phyloP scores from a whole-genome alignment of 2,888 invertebrate genomes.

The Arctia plantaginis region DNA sequence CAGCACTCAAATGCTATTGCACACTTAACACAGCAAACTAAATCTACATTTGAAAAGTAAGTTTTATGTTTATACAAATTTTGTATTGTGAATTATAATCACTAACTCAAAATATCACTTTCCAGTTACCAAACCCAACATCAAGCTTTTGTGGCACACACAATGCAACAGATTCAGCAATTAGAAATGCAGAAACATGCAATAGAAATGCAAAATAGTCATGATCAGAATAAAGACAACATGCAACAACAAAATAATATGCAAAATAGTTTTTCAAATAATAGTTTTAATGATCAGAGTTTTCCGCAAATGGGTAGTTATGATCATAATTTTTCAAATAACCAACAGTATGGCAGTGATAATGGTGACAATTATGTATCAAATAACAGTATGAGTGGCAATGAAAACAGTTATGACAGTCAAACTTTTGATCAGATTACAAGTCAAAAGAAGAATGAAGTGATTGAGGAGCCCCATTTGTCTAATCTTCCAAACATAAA shows the following conservation, averaged over 20 bases:
- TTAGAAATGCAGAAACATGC: constrained; percentile 92
- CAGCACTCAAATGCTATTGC: constrained; percentile 92
- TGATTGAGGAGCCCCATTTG: constrained; percentile 69
- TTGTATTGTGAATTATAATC: constrained; percentile 7
- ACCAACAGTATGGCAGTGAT: constrained; percentile 75
- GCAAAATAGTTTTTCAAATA: constrained; percentile 68
- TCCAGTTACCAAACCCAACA: constrained; percentile 96
- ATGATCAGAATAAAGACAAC: constrained; percentile 70
- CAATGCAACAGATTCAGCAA: constrained; percentile 94
- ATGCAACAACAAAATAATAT: constrained; percentile 68
- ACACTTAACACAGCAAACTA: constrained; percentile 92
- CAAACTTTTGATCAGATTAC: constrained; percentile 79
- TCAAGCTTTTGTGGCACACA: constrained; percentile 97
- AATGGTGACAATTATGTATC: constrained; percentile 79
- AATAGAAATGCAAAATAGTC: constrained; percentile 84
- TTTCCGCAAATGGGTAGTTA: constrained; percentile 69
- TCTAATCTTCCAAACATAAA: constrained; percentile 78
- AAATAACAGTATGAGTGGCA: constrained; percentile 82
- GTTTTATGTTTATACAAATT: constrained; percentile 48
- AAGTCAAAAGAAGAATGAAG: constrained; percentile 64
- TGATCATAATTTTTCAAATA: constrained; percentile 72
- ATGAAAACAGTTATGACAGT: constrained; percentile 83
- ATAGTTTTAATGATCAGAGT: constrained; percentile 73
- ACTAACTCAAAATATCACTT: constrained; percentile 25
- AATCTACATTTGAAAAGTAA: constrained; percentile 92